Conservation (phyloP, 2,797 vertebrate genomes). For the Etheostoma nigrum region DNA sequence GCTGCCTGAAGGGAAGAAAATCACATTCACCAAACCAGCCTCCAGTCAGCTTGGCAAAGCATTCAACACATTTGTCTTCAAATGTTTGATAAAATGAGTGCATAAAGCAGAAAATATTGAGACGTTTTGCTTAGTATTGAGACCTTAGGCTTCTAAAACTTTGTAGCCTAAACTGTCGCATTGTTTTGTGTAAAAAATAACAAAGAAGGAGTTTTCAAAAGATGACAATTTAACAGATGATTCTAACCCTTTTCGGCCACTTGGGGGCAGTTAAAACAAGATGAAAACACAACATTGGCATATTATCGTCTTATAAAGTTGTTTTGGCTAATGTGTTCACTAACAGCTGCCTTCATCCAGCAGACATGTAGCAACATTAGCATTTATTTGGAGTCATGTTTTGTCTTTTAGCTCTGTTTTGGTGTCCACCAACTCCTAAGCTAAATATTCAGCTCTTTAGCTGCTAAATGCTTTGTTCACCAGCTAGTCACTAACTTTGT, state of each 20-base stretch:
- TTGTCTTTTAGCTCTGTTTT: neutral
- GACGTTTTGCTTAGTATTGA: neutral
- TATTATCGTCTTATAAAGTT: neutral
- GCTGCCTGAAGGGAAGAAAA: neutral
- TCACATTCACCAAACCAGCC: slow-evolving; percentile 15
- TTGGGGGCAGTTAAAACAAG: neutral
- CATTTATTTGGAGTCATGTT: neutral
- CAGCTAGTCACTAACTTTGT: neutral
- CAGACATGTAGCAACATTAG: neutral
- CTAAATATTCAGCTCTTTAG: neutral
- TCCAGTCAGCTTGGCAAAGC: neutral
- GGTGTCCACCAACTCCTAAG: neutral
- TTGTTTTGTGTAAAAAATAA: neutral
- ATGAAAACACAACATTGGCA: neutral
- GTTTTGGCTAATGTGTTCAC: neutral
- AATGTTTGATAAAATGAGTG: neutral
- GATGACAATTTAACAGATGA: neutral
- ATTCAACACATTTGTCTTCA: neutral
- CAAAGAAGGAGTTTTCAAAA: neutral
- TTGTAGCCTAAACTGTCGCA: neutral
- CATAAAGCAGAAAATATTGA: neutral
- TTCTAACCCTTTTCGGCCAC: neutral
- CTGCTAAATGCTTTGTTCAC: too few relatives aligned
- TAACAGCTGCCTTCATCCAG: neutral
- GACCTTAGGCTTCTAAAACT: neutral